Conservation (phyloP, 2,888 invertebrate species). For the Caenorhabditis becei region DNA sequence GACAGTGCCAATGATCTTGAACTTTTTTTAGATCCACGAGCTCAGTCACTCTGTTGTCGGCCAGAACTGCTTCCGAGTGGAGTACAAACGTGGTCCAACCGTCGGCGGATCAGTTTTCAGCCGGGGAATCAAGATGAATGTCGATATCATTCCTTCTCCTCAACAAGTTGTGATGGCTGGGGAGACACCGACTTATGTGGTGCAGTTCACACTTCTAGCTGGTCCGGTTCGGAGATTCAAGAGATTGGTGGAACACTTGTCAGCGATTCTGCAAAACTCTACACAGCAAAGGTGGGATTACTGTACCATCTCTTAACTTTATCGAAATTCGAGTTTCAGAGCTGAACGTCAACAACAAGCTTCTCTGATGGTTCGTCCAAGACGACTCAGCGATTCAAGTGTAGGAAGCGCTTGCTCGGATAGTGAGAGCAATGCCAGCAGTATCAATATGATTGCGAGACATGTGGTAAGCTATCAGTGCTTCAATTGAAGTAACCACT, state of each 20-base stretch:
- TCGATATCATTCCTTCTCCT: conserved; percentile 73
- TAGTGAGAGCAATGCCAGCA: conserved; percentile 68
- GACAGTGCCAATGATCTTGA: too few species aligned
- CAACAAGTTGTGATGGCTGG: conserved; percentile 68
- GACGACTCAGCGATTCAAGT: conserved; percentile 79
- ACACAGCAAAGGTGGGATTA: conserved; percentile 69
- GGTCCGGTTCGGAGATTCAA: conserved; percentile 80
- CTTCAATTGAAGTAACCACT: background rate
- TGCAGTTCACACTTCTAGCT: conserved; percentile 80
- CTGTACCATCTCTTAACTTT: too few species aligned
- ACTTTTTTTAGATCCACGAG: conserved; percentile 89
- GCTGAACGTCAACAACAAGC: conserved; percentile 70
- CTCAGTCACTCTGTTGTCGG: conserved; percentile 97
- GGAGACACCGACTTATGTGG: conserved; percentile 79
- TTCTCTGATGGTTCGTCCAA: conserved; percentile 78
- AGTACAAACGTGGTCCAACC: conserved; percentile 91
- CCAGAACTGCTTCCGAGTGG: conserved; percentile 97
- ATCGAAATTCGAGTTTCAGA: conserved; percentile 41
- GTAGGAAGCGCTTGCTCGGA: conserved; percentile 77
- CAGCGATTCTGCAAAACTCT: conserved; percentile 77
- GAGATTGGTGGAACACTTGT: conserved; percentile 81
- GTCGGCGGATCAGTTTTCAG: conserved; percentile 85
- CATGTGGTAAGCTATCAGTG: conserved; percentile 18
- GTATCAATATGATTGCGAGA: conserved; percentile 57
- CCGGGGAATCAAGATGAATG: conserved; percentile 81